Conservation (phyloP, 2,797 vertebrate genomes). For the Margarornis squamiger region DNA sequence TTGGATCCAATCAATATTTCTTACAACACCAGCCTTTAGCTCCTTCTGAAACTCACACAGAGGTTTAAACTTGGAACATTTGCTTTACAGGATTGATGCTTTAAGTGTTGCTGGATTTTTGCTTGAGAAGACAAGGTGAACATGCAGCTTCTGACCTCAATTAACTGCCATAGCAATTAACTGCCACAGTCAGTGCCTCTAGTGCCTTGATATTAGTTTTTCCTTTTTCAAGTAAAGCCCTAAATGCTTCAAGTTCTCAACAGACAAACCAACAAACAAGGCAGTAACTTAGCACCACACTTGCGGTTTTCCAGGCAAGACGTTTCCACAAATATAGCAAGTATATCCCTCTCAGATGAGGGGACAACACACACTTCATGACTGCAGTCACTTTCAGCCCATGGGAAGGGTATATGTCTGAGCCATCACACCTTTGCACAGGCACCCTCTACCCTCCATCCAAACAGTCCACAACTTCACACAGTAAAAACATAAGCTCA, state of each 20-base stretch:
- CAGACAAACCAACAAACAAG: neutral
- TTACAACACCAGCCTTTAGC: neutral
- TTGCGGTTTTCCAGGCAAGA: neutral
- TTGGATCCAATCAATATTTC: neutral
- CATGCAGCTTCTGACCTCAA: neutral
- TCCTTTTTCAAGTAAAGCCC: neutral
- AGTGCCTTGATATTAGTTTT: neutral
- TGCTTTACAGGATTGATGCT: neutral
- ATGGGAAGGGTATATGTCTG: neutral
- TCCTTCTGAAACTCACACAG: neutral
- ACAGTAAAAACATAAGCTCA: rapidly evolving
- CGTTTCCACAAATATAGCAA: neutral
- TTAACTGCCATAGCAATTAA: neutral
- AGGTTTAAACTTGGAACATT: neutral
- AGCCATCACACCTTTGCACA: rapidly evolving
- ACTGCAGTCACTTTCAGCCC: neutral
- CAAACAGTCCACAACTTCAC: neutral
- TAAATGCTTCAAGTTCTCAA: neutral
- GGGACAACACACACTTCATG: neutral
- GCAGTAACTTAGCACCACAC: neutral
- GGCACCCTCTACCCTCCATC: neutral
- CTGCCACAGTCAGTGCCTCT: neutral
- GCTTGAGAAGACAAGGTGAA: neutral
- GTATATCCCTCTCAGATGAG: neutral
- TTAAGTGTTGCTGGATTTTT: neutral